Base-by-base conservation (phyloP, 2,797 vertebrate genomes). In the Enteromius trimaculatus region DNA sequence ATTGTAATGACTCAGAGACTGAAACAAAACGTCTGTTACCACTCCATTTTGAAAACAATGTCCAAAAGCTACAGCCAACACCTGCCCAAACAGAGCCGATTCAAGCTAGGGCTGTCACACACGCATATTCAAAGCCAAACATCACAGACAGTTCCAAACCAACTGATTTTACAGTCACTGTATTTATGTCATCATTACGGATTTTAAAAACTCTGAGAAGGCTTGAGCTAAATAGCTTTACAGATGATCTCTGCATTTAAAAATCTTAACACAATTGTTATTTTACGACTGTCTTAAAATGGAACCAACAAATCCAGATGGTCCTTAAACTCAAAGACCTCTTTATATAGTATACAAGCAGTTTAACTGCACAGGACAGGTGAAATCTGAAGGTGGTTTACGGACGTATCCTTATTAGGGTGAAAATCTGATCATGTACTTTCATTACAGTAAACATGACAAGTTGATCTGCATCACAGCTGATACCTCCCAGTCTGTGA, bases 381-480 rank as follows among this genome's bases (percentile, higher is more conserved):
- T 81, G 81, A 76, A 87, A 89, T 91, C 93, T 93, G 84, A 82
- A 69, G 87, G 88, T 82, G 86, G 85, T 87, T 85, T 84, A 79
- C 68, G 60, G 85, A 86, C 80, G 58, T 80, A 82, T 84, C 87
- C 87, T 87, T 87, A 92, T 79, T 77, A 81, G 82, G 90, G 89
- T 91, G 87, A 88, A 88, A 89, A 88, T 89, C 47, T 84, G 79
- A 91, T 93, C 90, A 92, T 94, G 90, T 37, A 88, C 62, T 87
- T 91, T 90, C 91, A 93, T 94, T 92, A 94, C 94, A 93, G 91
- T 91, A 93, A 95, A 95, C 92, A 94, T 84, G 87, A 91, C 88
- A 88, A 87, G 83, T 89, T 90, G 92, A 92, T 93, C 90, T 87
- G 87, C 87, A 92, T 92, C 91, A 89, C 86, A 90, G 90, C 90